Conservation (phyloP, 2,888 invertebrate species). For the Trichacis sp. region DNA sequence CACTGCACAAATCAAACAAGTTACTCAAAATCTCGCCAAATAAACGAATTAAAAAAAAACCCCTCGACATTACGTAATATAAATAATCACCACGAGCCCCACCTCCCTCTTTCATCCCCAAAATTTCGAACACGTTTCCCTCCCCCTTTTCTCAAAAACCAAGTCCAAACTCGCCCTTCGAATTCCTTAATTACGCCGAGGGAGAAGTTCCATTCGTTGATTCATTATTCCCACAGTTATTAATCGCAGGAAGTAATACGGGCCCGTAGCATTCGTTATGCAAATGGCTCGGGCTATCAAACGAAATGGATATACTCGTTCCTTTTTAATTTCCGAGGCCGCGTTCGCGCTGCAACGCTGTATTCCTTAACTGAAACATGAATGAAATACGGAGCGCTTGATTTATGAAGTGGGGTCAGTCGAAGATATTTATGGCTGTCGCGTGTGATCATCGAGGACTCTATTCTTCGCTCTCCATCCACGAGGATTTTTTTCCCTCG, state of each 20-base stretch:
- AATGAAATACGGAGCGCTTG: constrained; percentile 29
- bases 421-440: constrained; percentile 44
- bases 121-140: too few relatives aligned
- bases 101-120: too few relatives aligned
- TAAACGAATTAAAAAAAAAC: too few relatives aligned
- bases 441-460: constrained; percentile 42
- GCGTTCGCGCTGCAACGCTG: constrained; percentile 18
- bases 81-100: too few relatives aligned
- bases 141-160: too few relatives aligned
- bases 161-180: background rate
- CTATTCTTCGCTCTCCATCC: constrained; percentile 17
- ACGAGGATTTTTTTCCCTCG: background rate
- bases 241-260: background rate
- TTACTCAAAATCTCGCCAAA: too few relatives aligned
- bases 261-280: constrained; percentile 20
- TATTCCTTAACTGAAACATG: constrained; percentile 36
- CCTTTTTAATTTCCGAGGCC: constrained; percentile 30
- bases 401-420: constrained; percentile 41
- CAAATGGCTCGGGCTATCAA: constrained; percentile 27
- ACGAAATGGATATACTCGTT: constrained; percentile 23
- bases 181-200: background rate
- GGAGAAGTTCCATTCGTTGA: background rate
- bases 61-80: too few relatives aligned
- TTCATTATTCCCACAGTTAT: background rate
- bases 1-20: too few relatives aligned